Percentiles rank a stretch among this genome's conserved stretches.
Conservation (phyloP, 2,888 invertebrate genomes). For the Aspidiotus rigidus region DNA sequence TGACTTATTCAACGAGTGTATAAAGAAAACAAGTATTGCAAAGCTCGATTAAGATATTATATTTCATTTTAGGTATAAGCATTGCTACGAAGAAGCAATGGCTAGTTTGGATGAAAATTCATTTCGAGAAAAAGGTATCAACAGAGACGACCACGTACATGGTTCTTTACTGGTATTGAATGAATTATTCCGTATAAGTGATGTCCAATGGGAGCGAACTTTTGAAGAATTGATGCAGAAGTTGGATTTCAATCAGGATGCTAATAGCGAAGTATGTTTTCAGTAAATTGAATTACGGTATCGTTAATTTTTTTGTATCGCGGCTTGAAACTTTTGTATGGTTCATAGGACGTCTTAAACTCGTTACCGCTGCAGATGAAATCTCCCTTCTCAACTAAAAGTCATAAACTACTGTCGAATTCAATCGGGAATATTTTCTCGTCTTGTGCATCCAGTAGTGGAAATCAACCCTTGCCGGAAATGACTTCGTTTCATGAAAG, state of each 20-base stretch:
- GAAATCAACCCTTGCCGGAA: conserved; percentile 28
- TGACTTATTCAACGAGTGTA: conserved; percentile 39
- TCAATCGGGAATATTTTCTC: conserved; percentile 4
- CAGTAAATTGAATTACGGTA: background rate
- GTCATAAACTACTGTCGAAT: conserved; percentile 10
- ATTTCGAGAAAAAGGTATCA: conserved; percentile 64
- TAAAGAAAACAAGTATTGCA: background rate
- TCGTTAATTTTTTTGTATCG: background rate
- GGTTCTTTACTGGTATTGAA: conserved; percentile 87
- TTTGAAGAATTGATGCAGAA: conserved; percentile 63
- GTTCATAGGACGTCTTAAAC: conserved; percentile 37
- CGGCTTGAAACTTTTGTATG: background rate
- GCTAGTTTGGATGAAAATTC: conserved; percentile 62
- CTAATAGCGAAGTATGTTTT: conserved; percentile 25
- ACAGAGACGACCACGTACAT: conserved; percentile 82
- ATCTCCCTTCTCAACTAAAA: conserved; percentile 50
- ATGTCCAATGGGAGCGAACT: conserved; percentile 74
- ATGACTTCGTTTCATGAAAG: conserved; percentile 46
- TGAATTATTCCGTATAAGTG: conserved; percentile 83
- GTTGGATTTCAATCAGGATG: conserved; percentile 39
- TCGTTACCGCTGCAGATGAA: conserved; percentile 51
- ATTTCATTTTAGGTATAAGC: conserved; percentile 57
- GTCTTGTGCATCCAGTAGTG: background rate
- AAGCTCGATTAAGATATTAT: background rate
- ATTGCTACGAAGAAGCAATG: conserved; percentile 84